Evolutionary conservation across 2,113 vertebrate species (phyloP), one percentile per base, ranked within the genome.

Genomic region (Istiophorus platypterus): DNA sequence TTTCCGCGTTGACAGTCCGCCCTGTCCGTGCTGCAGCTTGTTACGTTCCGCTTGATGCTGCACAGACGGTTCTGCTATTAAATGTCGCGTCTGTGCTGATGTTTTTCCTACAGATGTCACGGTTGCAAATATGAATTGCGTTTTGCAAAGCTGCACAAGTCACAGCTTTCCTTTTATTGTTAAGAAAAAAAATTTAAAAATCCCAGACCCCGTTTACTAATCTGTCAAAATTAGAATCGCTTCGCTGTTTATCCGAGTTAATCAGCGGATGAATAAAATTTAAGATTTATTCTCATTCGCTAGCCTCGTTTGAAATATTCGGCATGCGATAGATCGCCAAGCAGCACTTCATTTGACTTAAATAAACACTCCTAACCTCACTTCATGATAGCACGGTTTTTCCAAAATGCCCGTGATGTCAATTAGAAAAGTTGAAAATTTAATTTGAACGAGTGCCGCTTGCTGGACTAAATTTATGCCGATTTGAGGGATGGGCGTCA

Each of bases 1-100:
- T 54, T 94, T 94, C 93, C 93, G 93, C 93, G 91, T 93, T 88
- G 51, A 24, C 15, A 24, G 61, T 78, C 57, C 85, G 85, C 84
- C 85, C 80, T 73, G 47, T 15, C 81, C 87, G 0, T 73, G 90
- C 70, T 82, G 72, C 0, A 72, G 80, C 90, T 72, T 75, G 92
- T 78, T 20, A 31, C 7, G 1, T 75, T 74, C 1, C 42, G 57
- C 8, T 57, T 27, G 24, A n/a, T 1, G 24, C 47, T 67, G 42
- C 63, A 49, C 52, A 26, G 11, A 29, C n/a, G 8, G 0, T 29
- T 12, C 4, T 17, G 12, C 8, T 17, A 2, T 52, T 5, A 37
- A 66, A 59, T 13, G 1, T 2, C 0, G 5, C 13, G 1, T 1
- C 11, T 1, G 17, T 41, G 18, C 0, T 7, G 0, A 2, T 34